Base-by-base conservation (phyloP, 2,797 vertebrate genomes). In the Molossus alvarezi region DNA sequence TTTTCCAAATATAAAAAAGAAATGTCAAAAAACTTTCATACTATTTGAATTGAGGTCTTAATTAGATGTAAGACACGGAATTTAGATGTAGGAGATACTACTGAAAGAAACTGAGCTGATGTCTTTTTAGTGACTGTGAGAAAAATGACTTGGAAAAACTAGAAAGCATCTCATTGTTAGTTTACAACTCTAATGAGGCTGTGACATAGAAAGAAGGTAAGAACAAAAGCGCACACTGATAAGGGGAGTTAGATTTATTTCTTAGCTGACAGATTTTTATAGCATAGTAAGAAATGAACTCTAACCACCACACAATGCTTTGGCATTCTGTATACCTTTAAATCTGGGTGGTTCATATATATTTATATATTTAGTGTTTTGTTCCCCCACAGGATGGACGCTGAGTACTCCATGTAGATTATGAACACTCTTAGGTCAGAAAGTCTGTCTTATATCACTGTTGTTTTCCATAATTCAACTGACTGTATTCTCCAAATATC, bases 81-180 rank as follows among this genome's bases (percentile, higher is more conserved):
- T 73, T 95, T 75, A 53, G 14, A 87, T 65, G 25, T 67, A 9
- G 53, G 45, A 75, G 25, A 41, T 62, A 71, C 90, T 95, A 91
- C 80, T 79, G 45, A 92, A 62, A 76, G 29, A 84, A 88, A 84
- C 17, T 69, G 11, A 76, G 69, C 3, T 88, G 82, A 84, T 92
- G 8, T 58, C 18, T 76, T 95, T 91, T 87, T 33, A 69, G 55
- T 58, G 29, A 2, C 15, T 85, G 20, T 91, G 51, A 95, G 33
- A 79, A 97, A 97, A 92, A 96, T 89, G 72, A 73, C 65, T 94
- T 92, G 62, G 55, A 90, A 95, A 83, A 77, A 65, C n/a, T 57
- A 95, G 58, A 72, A 92, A 95, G 33, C 29, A 65, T 77, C 41
- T 88, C 82, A 64, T 96, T 25, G 37, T 83, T 82, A 87, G 41